phyloP scores from a whole-genome alignment of 2,113 vertebrate genomes.

The Anser brachyrhynchus region DNA sequence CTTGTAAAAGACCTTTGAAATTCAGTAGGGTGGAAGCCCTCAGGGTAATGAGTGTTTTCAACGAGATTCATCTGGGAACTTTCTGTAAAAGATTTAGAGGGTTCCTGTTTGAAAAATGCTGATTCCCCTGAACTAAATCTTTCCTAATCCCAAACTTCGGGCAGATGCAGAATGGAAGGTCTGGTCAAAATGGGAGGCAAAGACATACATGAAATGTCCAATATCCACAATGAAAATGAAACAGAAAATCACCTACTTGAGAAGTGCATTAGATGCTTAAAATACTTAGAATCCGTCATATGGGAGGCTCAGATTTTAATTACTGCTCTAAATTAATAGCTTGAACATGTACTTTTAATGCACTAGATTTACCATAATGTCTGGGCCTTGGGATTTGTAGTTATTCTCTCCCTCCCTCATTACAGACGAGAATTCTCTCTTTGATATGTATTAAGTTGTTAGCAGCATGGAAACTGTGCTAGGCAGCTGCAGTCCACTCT shows the following conservation, averaged over 20 bases:
- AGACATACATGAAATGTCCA: background rate
- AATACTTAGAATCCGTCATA: background rate
- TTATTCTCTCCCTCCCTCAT: background rate
- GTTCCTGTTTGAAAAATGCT: conserved; percentile 28
- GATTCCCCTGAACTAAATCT: background rate
- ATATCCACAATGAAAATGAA: background rate
- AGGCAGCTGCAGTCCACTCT: background rate
- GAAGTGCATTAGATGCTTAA: background rate
- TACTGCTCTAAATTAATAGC: background rate
- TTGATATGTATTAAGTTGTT: background rate
- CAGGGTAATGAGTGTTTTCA: conserved; percentile 26
- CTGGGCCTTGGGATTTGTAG: background rate
- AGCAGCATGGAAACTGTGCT: background rate
- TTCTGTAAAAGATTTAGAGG: conserved; percentile 18
- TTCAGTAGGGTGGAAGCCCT: conserved; percentile 26
- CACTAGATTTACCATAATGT: background rate
- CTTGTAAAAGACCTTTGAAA: conserved; percentile 42
- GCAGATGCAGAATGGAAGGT: background rate
- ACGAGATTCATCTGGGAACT: background rate
- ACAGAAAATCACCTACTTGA: background rate
- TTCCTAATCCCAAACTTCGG: background rate
- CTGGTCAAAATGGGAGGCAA: background rate
- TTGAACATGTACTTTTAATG: background rate
- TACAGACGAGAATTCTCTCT: background rate
- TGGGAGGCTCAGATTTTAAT: background rate